Conservation (phyloP, 2,113 vertebrate species). For the human region GRCh38 chr4:152093501-152094000, state of each 20-base stretch:
- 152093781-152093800: neutral
- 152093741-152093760: neutral
- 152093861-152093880: neutral
- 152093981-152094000: neutral
- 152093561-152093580: neutral
- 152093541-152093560: neutral
- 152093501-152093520: neutral
- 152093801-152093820: neutral
- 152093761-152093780: neutral
- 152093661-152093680: neutral
- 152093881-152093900: neutral
- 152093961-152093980: neutral
- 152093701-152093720: neutral
- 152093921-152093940: neutral
- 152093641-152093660: neutral
- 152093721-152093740: neutral
- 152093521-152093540: neutral
- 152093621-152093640: neutral
- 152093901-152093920: neutral
- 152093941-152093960: neutral
- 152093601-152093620: neutral
- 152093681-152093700: neutral
- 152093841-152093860: neutral
- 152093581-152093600: too few relatives aligned
- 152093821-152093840: neutral